phyloP scores from a whole-genome alignment of 2,113 vertebrate species.

The Oreochromis tanganicae region DNA sequence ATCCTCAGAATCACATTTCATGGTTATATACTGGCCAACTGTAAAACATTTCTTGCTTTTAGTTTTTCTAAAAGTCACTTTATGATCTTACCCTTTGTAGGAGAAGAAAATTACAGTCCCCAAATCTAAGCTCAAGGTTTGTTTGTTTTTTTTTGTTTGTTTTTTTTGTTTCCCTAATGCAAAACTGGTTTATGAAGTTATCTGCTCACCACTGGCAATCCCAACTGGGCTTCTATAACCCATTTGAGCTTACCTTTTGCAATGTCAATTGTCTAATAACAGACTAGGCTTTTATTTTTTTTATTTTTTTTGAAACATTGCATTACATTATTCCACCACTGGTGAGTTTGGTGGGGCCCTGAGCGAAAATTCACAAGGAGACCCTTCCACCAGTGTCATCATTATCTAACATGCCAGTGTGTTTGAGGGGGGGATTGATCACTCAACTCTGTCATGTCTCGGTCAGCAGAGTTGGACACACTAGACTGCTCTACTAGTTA shows the following conservation, averaged over 20 bases:
- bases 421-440: not conserved
- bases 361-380: fast-evolving
- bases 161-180: not conserved
- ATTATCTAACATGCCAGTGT: not conserved
- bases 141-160: no score
- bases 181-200: fast-evolving
- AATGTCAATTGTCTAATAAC: no score
- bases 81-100: not conserved
- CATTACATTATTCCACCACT: not conserved
- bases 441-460: not conserved
- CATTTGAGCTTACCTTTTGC: no score
- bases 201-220: not conserved
- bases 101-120: not conserved
- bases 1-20: not conserved
- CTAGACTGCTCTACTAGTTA: not conserved
- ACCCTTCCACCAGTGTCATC: fast-evolving
- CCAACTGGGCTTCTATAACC: no score
- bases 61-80: not conserved
- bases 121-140: fast-evolving
- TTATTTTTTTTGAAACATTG: no score
- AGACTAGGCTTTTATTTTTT: no score
- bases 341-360: not conserved
- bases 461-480: fast-evolving
- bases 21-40: not conserved
- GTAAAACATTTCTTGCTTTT: not conserved